Evolutionary conservation across 2,888 invertebrate genomes (phyloP).

Genomic region (Noctua janthina): DNA sequence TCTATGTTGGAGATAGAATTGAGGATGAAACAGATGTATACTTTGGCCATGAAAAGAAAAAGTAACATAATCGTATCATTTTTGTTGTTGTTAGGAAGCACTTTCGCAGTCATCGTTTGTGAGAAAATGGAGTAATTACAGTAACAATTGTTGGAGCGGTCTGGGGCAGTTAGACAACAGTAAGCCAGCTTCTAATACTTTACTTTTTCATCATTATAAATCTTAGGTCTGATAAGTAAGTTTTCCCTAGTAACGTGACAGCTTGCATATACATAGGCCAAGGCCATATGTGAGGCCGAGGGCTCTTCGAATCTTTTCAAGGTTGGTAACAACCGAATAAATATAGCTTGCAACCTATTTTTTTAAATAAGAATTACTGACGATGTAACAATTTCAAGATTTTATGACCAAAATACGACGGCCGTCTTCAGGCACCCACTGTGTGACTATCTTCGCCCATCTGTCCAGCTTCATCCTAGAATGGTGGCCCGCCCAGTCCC

Average conservation of each 20-base stretch:
- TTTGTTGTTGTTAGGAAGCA: constrained; percentile 5
- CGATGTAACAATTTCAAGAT: not conserved
- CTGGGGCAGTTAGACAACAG: not conserved
- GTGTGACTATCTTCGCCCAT: no score
- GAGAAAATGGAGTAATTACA: not conserved
- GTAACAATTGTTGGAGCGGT: not conserved
- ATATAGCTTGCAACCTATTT: not conserved
- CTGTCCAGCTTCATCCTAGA: no score
- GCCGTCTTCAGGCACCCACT: no score
- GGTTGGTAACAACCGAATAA: not conserved
- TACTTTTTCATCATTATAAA: not conserved
- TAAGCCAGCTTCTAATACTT: not conserved
- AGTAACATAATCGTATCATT: constrained; percentile 28
- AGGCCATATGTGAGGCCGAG: not conserved
- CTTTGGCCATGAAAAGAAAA: constrained; percentile 30
- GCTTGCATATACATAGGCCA: not conserved
- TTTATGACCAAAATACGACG: not conserved
- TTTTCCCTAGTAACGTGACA: not conserved
- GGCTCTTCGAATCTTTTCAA: not conserved
- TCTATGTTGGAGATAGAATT: constrained; percentile 43
- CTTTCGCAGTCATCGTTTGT: constrained; percentile 4
- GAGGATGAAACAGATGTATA: constrained; percentile 44
- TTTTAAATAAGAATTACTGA: not conserved
- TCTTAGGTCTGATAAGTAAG: not conserved
- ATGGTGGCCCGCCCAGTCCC: no score